These are phyloP conservation scores for Caenorhabditis sp. DNA, from an alignment of 2,888 invertebrate species.

Conservation along the genomic window DNA sequence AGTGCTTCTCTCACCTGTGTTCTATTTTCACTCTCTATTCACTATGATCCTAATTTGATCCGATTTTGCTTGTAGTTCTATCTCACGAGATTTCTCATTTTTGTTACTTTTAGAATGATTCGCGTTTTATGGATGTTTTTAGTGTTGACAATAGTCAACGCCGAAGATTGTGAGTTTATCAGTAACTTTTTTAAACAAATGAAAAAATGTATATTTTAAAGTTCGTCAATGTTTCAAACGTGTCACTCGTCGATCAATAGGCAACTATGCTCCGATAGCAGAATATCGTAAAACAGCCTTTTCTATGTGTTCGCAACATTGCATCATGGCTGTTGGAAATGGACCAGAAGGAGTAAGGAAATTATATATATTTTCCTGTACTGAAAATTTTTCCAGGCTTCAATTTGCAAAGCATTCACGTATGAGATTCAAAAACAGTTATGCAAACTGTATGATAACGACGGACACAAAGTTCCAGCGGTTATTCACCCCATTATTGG, in stretches of 20 bases:
- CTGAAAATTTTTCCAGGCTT: constrained; percentile 23
- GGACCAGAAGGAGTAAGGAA: constrained; percentile 32
- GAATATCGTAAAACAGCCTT: constrained; percentile 58
- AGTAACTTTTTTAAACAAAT: neutral
- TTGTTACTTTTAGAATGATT: constrained; percentile 5
- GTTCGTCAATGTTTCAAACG: constrained; percentile 59
- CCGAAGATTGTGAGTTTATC: constrained; percentile 31
- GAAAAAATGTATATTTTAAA: no score
- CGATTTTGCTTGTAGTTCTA: constrained; percentile 13
- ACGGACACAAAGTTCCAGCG: constrained; percentile 63
- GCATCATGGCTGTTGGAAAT: constrained; percentile 52
- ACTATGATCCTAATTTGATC: constrained; percentile 26
- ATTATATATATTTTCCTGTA: neutral
- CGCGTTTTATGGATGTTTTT: constrained; percentile 4
- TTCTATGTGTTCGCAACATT: constrained; percentile 57
- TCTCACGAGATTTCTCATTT: neutral
- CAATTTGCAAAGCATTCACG: constrained; percentile 62
- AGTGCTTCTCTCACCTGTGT: constrained; percentile 2
- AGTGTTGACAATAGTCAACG: neutral
- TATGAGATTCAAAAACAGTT: constrained; percentile 60
- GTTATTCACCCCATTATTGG: constrained; percentile 66
- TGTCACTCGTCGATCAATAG: constrained; percentile 57
- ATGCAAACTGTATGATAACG: constrained; percentile 66
- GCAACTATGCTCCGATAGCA: constrained; percentile 65
- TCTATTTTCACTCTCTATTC: constrained; percentile 7